phyloP scores from a whole-genome alignment of 1,140 invertebrate species.

The Cylas formicarius region DNA sequence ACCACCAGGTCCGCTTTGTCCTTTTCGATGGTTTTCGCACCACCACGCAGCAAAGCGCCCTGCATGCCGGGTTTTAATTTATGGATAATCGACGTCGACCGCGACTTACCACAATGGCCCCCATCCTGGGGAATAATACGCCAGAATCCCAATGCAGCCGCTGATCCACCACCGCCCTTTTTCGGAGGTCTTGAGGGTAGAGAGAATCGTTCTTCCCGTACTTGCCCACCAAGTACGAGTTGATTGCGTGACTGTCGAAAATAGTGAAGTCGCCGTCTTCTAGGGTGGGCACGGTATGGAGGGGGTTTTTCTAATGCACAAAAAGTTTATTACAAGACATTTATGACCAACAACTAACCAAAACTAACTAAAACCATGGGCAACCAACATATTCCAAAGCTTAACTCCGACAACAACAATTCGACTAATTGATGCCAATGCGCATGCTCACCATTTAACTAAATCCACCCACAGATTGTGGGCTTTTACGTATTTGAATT shows the following conservation, averaged over 20 bases:
- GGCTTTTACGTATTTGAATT: too few relatives aligned
- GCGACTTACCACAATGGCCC: constrained; percentile 31
- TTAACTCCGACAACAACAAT: too few relatives aligned
- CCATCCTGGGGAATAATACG: constrained; percentile 43
- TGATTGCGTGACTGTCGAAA: constrained; percentile 54
- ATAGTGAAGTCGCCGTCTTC: constrained; percentile 55
- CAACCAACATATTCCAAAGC: too few relatives aligned
- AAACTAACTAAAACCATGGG: too few relatives aligned
- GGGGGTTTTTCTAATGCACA: constrained; percentile 40
- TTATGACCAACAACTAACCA: neutral
- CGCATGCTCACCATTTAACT: too few relatives aligned
- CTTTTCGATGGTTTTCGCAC: constrained; percentile 27
- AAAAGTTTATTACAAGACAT: constrained; percentile 1
- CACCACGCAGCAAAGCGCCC: constrained; percentile 21
- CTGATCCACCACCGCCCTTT: constrained; percentile 49
- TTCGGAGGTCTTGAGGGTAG: constrained; percentile 51
- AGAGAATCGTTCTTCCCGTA: constrained; percentile 51
- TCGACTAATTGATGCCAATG: too few relatives aligned
- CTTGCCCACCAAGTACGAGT: constrained; percentile 50
- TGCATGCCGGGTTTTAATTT: constrained; percentile 1
- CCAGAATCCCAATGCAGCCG: constrained; percentile 47
- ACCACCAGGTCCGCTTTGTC: constrained; percentile 27
- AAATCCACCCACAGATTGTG: too few relatives aligned
- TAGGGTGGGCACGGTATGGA: constrained; percentile 60
- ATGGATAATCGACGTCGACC: neutral